Conservation (phyloP, 92 coral and sea anemone genomes). For the Actinernus sp. region DNA sequence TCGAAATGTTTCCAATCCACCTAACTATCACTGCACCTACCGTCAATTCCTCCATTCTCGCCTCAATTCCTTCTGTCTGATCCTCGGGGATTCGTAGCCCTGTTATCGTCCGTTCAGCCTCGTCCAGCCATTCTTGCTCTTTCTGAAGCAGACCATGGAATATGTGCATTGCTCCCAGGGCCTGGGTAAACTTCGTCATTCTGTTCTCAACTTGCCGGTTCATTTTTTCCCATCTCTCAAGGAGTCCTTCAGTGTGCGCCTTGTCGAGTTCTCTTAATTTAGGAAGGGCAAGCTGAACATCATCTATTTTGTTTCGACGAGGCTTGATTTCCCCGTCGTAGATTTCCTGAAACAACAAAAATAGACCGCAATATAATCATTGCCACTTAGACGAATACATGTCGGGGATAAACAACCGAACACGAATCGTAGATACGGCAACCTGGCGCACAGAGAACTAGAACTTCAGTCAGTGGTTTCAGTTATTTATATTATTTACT, state of each 20-base stretch:
- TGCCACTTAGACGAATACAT: too few species aligned
- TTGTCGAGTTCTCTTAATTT: conserved; percentile 78
- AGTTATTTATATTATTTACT: too few species aligned
- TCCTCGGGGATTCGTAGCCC: conserved; percentile 1
- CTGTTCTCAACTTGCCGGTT: conserved; percentile 75
- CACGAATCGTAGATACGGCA: background rate
- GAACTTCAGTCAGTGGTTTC: too few species aligned
- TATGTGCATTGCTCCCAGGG: conserved; percentile 67
- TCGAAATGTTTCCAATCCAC: too few species aligned
- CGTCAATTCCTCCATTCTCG: conserved; percentile 81
- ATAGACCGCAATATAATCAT: background rate
- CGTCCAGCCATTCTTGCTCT: conserved; percentile 83
- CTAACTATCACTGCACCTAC: conserved; percentile 72
- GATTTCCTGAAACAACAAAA: conserved; percentile 52
- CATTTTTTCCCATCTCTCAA: conserved; percentile 87
- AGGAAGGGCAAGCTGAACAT: conserved; percentile 69
- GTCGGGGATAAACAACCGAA: too few species aligned
- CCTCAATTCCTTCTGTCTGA: conserved; percentile 69
- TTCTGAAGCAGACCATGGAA: conserved; percentile 66
- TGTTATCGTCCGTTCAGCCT: conserved; percentile 73
- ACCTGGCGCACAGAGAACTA: background rate
- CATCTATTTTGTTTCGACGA: conserved; percentile 67
- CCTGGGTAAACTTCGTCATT: conserved; percentile 61
- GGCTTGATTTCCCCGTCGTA: conserved; percentile 77
- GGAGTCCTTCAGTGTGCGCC: conserved; percentile 64